Base-by-base conservation (phyloP, 53 echinoderm and acorn worm species). In the Astropecten irregularis region DNA sequence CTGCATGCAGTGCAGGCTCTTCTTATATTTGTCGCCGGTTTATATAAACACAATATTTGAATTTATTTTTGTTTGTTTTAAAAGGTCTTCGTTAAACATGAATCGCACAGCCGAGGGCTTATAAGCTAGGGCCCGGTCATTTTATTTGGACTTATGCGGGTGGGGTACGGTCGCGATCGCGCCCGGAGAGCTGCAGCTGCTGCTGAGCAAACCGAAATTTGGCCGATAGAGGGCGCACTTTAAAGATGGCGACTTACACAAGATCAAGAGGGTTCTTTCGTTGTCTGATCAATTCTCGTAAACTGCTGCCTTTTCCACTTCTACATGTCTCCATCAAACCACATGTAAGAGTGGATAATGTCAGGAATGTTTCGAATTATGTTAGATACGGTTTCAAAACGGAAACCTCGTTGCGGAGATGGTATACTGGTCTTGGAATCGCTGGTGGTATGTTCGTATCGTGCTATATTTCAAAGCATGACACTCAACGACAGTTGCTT, bases 231-330 rank as follows among this genome's bases (percentile, higher is more conserved):
- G 61, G 79, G 79, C 62, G 79, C 79, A 19, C 47, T 79, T 79
- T 9, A 30, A 79, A 59, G 16, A 79, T 79, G 79, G 79, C 79
- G 63, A 79, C 79, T 62, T 79, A 79, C 62, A 79, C 62, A 32
- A 68, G 19, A 47, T 57, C 31, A 28, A 26, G 0, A 25, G 79
- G 7, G 14, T 19, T 79, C 8, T 79, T 79, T 7, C 79, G 63
- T 19, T 46, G 33, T 15, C 47, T 79, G 1, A 46, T 40, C 31
- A 33, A 61, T 62, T 47, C 30, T 33, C 61, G 48, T 0, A 79
- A 62, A 60, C 27, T 46, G 2, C 16, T 62, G 16, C 61, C 40
- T 18, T 42, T 32, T 0, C 31, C 62, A 3, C 27, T 56, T 28
- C 61, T 21, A 29, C 61, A 79, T 49, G 62, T 18, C 30, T 1